phyloP scores from a whole-genome alignment of 2,797 vertebrate genomes.

The Spinus olivaceus region DNA sequence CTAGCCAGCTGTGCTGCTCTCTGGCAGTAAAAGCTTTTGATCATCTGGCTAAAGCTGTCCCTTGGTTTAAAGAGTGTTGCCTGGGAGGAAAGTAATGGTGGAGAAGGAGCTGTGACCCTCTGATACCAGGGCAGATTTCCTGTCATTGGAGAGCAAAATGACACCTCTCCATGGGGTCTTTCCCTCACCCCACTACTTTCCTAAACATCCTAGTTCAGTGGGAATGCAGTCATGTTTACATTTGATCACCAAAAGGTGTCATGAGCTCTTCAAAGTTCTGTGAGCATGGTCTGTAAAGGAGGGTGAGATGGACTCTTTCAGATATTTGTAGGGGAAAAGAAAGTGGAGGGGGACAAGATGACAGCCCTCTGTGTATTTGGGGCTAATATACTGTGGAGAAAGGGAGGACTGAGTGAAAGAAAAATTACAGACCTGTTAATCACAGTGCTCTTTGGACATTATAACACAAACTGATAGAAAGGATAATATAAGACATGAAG shows the following conservation, averaged over 20 bases:
- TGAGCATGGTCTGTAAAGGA: not conserved
- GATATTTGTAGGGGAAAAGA: not conserved
- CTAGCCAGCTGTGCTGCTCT: not conserved
- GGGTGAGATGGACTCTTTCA: not conserved
- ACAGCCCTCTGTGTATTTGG: rapidly evolving
- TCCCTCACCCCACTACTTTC: rapidly evolving
- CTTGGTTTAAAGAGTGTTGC: not conserved
- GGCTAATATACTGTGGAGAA: not conserved
- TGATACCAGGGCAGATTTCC: not conserved
- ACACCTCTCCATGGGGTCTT: not conserved
- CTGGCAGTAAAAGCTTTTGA: not conserved
- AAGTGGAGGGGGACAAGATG: not conserved
- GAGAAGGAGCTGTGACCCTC: not conserved
- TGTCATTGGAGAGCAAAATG: not conserved
- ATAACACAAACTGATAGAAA: not conserved
- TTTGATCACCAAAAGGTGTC: constrained; percentile 6
- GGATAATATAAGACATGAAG: not conserved
- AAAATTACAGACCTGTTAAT: not conserved
- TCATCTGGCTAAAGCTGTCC: not conserved
- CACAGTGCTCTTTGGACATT: not conserved
- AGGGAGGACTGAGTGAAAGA: not conserved
- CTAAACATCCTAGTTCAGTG: not conserved
- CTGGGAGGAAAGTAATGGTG: not conserved
- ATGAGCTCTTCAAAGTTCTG: not conserved
- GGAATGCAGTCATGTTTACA: not conserved